Base-by-base conservation (phyloP, 2,113 vertebrate genomes). In the Tangachromis dhanisi region DNA sequence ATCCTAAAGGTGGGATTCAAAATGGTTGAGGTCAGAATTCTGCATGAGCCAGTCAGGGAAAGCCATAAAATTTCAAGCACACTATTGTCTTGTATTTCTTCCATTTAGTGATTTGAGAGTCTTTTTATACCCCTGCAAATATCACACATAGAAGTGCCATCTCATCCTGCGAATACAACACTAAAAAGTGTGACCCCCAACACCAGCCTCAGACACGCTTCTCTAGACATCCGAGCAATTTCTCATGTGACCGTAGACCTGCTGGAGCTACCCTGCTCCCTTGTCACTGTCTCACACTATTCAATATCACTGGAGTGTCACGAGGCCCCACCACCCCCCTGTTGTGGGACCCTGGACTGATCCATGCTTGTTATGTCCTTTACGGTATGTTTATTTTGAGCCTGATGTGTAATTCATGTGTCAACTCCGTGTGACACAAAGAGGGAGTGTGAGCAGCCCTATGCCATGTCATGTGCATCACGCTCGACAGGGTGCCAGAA, bases 341-440 rank as follows among this genome's bases (percentile, higher is more conserved):
- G 33, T 88, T 68, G 14, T 29, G 84, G 83, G 90, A 71, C 71
- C 79, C 83, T 40, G 63, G 45, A 51, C 87, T 26, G 85, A 84
- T 90, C 86, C 90, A 14, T 24, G 73, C 83, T 86, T 88, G 90
- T 90, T 88, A 88, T 83, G 68, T 92, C 61, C 68, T 86, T 86
- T 85, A 84, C 33, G 53, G 38, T 82, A 8, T 88, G 87, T 92
- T 90, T 83, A 86, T 88, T 92, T 86, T 86, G 59, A 88, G 81
- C 84, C 86, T 53, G 88, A 90, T 76, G 84, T 85, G 90, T 88
- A 85, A 91, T 86, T 88, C 81, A 38, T 86, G 90, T 92, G 91
- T 86, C 59, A 51, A 54, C 57, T 66, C 63, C 80, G 88, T 73
- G 90, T 68, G 90, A 92, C 85, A 68, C 51, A 49, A 61, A 71